Evolutionary conservation across 2,113 vertebrate genomes (phyloP), one percentile per base, ranked within the genome.

Genomic region (Chinchilla lanigera): DNA sequence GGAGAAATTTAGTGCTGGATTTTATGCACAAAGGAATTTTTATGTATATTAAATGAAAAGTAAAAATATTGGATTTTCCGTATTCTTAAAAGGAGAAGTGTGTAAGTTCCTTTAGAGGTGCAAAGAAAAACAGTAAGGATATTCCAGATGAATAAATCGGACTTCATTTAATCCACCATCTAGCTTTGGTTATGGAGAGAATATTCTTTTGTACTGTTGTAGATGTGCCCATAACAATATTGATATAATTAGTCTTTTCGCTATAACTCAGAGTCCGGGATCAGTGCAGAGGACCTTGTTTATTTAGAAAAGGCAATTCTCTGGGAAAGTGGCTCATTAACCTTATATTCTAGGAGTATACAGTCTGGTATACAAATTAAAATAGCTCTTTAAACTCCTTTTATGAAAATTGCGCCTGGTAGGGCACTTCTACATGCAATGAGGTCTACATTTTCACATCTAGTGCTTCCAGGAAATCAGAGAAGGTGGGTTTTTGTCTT

Each of bases 221-320:
- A 65, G 30, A 71, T 96, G 82, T 96, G 67, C 13, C 61, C 52
- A 67, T 94, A 86, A 82, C 60, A 67, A 93, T 71, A 97, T 93
- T 94, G n/a, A 67, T 82, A 58, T 90, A 96, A 96, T 96, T 95
- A 94, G 44, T 92, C 88, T 97, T 96, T 77, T 11, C 52, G 30
- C 41, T 90, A 58, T n/a, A 90, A 90, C 81, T 93, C 69, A 92
- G 47, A 93, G 83, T 92, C n/a, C 33, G 56, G 61, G 87, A 80
- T 96, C 97, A 96, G 65, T 69, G 61, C 54, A 94, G 91, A 96
- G 84, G 58, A n/a, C 16, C 86, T 94, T 96, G 85, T 96, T 97
- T 98, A 75, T 96, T 96, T 93, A 94, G 63, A 94, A 81, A 65
- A 85, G 71, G 75, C 47, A 95, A 41, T 92, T 87, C 22, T 97